Evolutionary conservation across 2,797 vertebrate species (phyloP).

Genomic region (Apogon hyalosoma): DNA sequence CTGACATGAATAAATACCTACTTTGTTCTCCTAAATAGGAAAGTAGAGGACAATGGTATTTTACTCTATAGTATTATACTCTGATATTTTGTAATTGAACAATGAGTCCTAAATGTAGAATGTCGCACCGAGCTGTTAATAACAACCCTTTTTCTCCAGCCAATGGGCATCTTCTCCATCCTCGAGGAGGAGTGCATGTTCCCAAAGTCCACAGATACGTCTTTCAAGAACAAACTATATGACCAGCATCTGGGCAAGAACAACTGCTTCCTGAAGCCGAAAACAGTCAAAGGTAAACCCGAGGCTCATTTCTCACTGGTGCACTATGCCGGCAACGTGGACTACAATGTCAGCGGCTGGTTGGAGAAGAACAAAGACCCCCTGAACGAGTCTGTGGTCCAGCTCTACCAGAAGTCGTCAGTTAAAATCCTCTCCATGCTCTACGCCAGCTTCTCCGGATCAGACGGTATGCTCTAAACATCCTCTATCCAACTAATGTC

Average conservation of each 20-base stretch:
- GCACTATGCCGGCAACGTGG: conserved; percentile 79
- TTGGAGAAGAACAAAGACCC: conserved; percentile 87
- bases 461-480: conserved; percentile 14
- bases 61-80: too few relatives aligned
- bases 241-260: conserved; percentile 89
- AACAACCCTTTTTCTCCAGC: conserved; percentile 29
- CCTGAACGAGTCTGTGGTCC: conserved; percentile 81
- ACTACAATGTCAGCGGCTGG: conserved; percentile 83
- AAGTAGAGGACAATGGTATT: too few relatives aligned
- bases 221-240: conserved; percentile 88
- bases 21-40: too few relatives aligned
- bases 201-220: conserved; percentile 82
- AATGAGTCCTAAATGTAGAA: neutral
- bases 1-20: too few relatives aligned
- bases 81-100: neutral
- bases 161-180: conserved; percentile 76
- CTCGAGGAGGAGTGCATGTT: conserved; percentile 90
- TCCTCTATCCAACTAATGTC: too few relatives aligned
- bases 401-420: conserved; percentile 85
- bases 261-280: conserved; percentile 85
- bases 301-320: conserved; percentile 81
- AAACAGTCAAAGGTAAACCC: conserved; percentile 77
- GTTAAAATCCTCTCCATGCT: conserved; percentile 81
- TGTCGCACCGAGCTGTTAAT: neutral
- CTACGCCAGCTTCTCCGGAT: conserved; percentile 76